Base-by-base conservation (phyloP, 1,140 invertebrate species). In the Eubasilissa regina region DNA sequence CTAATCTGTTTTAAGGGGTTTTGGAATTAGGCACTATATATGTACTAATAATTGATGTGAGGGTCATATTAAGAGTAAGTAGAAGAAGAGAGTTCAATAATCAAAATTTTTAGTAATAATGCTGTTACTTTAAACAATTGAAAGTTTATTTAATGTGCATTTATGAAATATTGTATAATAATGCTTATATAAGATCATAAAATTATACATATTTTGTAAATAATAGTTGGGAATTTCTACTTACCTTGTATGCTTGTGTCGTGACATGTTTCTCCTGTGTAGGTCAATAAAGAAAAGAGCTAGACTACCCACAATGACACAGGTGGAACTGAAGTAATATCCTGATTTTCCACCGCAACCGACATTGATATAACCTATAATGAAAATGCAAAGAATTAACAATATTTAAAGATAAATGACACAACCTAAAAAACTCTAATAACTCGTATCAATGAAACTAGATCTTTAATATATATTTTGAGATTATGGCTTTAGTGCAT, bases 241-340 rank as follows among this genome's bases (percentile, higher is more conserved):
- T 68, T 91, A 87, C 91, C 90, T 87, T 79, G 90, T 92, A 86
- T 94, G 92, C 86, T 94, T 94, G 79, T 94, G 92, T 35, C 89
- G 85, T 3, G 92, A 90, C 58, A 94, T 90, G 80, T 92, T 93
- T 72, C 94, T 89, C 75, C 92, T 90, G 84, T 96, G 94, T 25
- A 96, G 88, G 84, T 96, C 94, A 72, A 96, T 94, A 81, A 95
- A 92, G 86, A 96, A 95, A 51, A 96, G 90, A 0, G 93, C 92
- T 72, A 95, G 89, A 76, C 93, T 94, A 12, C 95, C 94, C 51
- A 95, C 89, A 35, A 95, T 87, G 11, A 94, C 93, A 84, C 94
- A 95, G 0, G 92, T 92, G 4, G 94, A 94, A 84, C 94, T 95
- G 86, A 96, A 94, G 86, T 95, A 95, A 86, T 95, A 96, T 7